These are phyloP conservation scores for Syrista parreyssii DNA, from an alignment of 2,888 invertebrate species.

Conservation along the genomic window DNA sequence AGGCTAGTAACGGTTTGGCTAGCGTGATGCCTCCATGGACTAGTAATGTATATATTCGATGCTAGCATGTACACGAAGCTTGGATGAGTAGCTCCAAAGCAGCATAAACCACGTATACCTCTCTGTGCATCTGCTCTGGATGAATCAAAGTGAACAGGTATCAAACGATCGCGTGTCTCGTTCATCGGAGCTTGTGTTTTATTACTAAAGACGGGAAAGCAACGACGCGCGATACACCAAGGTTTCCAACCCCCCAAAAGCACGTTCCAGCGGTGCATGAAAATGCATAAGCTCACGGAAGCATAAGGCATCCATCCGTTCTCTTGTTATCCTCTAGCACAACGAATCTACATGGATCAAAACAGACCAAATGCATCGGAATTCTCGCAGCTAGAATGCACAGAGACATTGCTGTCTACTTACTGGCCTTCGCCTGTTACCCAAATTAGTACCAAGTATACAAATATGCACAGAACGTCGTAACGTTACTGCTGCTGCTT, in stretches of 20 bases:
- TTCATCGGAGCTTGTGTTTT: not conserved
- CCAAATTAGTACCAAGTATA: not conserved
- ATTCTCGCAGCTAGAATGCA: not conserved
- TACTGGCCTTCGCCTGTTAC: not conserved
- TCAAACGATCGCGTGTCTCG: not conserved
- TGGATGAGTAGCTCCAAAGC: not conserved
- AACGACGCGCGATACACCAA: not conserved
- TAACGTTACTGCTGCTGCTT: not conserved
- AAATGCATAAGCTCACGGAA: not conserved
- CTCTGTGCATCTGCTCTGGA: not conserved
- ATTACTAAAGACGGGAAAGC: not conserved
- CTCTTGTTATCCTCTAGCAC: not conserved
- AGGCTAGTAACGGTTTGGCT: conserved; percentile 22
- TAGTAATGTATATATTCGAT: not conserved
- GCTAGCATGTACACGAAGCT: not conserved
- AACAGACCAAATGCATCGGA: not conserved
- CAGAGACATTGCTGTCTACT: not conserved
- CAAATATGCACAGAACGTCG: not conserved
- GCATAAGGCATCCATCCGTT: not conserved
- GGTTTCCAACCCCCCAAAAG: not conserved
- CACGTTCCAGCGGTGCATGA: not conserved
- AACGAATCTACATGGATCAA: not conserved
- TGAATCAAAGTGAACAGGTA: not conserved
- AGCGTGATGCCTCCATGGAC: not conserved
- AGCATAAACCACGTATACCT: not conserved